Evolutionary conservation across 2,113 vertebrate genomes (phyloP).

Genomic region (Oxygymnocypris stewartii): DNA sequence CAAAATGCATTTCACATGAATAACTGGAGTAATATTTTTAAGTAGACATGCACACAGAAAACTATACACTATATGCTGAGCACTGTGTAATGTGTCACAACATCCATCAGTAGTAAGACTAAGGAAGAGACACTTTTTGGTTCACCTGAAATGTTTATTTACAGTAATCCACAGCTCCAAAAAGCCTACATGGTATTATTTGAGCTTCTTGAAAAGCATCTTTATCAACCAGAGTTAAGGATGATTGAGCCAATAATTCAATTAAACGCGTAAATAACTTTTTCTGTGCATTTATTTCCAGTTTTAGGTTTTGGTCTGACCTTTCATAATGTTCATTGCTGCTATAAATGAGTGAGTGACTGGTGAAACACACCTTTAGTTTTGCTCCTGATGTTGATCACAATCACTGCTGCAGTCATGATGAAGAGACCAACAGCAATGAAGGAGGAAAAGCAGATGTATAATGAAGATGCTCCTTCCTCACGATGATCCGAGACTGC

Average conservation of each 20-base stretch:
- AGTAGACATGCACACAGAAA: not conserved
- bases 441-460: not conserved
- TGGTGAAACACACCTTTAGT: slow-evolving; percentile 11
- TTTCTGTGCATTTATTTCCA: not conserved
- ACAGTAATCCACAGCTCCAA: not conserved
- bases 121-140: too few species aligned
- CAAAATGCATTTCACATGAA: not conserved
- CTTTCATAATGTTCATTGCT: not conserved
- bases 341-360: too few species aligned
- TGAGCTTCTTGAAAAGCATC: not conserved
- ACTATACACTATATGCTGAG: not conserved
- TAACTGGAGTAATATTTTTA: not conserved
- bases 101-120: not conserved
- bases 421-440: slow-evolving; percentile 18
- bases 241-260: not conserved
- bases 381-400: not conserved
- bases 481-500: too few species aligned
- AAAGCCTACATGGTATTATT: not conserved
- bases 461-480: slow-evolving; percentile 13
- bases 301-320: not conserved
- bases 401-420: slow-evolving; percentile 15
- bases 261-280: not conserved
- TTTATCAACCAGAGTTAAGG: not conserved
- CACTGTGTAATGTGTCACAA: not conserved
- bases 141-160: too few species aligned